Conservation (phyloP, 2,888 invertebrate genomes). For the Clunio marinus region DNA sequence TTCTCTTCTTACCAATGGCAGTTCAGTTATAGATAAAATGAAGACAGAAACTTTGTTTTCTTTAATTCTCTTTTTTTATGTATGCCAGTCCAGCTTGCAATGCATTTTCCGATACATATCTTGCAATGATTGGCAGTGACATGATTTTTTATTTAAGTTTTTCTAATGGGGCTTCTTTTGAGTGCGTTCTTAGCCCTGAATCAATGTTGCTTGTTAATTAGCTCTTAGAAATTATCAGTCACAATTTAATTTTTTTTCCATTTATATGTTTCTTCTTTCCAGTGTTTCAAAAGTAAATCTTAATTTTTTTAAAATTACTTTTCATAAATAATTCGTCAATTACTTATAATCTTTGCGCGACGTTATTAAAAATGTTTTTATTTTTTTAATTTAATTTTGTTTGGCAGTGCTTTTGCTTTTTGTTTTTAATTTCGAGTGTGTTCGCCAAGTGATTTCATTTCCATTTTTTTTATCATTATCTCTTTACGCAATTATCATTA, state of each 20-base stretch:
- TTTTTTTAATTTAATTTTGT: background rate
- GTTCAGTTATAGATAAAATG: background rate
- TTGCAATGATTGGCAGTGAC: background rate
- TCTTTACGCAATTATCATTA: background rate
- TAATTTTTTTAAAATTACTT: slow-evolving; percentile 11
- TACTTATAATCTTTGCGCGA: background rate
- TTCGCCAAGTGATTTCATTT: slow-evolving; percentile 9
- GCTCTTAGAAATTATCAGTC: slow-evolving; percentile 29
- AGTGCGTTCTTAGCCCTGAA: slow-evolving; percentile 1
- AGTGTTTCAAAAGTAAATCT: background rate
- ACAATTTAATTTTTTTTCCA: slow-evolving; percentile 16
- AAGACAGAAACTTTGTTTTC: too few relatives aligned
- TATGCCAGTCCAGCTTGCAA: background rate
- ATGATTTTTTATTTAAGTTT: background rate
- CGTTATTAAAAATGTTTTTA: slow-evolving; percentile 1
- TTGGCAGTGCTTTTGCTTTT: slow-evolving; percentile 28
- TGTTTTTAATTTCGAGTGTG: slow-evolving; percentile 12
- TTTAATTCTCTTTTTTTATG: background rate
- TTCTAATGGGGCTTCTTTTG: background rate
- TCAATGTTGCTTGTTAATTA: background rate
- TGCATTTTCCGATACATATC: background rate
- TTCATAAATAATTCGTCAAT: background rate
- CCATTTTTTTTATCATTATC: background rate
- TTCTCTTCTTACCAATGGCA: slow-evolving; percentile 11
- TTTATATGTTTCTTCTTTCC: background rate